Evolutionary conservation across 2,113 vertebrate genomes (phyloP).

Genomic region (Lontra canadensis): DNA sequence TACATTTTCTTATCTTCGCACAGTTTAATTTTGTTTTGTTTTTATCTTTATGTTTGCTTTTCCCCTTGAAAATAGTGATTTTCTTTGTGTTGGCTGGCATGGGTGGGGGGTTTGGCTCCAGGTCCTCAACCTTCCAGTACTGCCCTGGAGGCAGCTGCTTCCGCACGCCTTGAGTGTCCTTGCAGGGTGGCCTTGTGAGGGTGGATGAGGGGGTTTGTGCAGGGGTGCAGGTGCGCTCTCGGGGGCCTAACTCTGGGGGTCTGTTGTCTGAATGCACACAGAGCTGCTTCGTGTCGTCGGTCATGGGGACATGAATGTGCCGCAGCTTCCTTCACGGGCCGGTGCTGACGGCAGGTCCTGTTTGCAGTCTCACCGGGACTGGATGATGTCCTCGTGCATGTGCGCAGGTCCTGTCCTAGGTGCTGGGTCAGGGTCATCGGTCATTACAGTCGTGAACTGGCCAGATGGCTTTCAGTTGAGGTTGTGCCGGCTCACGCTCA

Average conservation of each 20-base stretch:
- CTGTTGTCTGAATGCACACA: background rate
- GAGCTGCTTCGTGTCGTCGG: background rate
- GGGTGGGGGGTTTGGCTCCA: background rate
- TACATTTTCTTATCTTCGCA: background rate
- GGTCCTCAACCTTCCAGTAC: background rate
- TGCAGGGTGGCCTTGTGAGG: background rate
- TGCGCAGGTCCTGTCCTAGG: background rate
- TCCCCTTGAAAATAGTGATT: background rate
- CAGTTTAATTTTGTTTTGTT: background rate
- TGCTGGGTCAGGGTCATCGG: background rate
- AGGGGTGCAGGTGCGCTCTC: background rate
- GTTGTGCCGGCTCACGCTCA: background rate
- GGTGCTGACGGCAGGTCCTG: background rate
- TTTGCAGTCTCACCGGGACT: background rate
- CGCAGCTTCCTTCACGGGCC: no score
- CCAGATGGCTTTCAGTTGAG: background rate
- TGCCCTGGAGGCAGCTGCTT: background rate
- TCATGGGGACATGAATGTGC: background rate
- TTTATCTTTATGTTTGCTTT: background rate
- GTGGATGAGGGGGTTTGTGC: background rate
- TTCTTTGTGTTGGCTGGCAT: background rate
- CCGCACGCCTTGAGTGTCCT: background rate
- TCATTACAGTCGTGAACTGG: background rate
- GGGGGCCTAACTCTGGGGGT: background rate
- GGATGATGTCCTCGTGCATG: background rate